Percentiles rank a stretch among this genome's conserved stretches.
Conservation (phyloP, 2,113 vertebrate genomes). For the Butorides virescens region DNA sequence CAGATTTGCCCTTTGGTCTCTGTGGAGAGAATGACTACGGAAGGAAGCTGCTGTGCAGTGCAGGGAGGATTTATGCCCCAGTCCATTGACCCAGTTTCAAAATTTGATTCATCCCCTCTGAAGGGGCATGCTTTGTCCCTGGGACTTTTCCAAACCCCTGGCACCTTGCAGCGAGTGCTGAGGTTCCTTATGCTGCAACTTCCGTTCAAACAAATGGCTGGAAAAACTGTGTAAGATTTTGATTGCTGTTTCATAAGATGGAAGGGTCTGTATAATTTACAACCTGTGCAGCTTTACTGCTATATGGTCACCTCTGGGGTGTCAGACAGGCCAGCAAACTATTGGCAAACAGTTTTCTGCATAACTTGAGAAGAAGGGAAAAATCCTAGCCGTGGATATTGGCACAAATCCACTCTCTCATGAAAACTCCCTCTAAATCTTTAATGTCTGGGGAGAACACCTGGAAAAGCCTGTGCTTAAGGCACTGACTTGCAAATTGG, state of each 20-base stretch:
- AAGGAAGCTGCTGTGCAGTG: background rate
- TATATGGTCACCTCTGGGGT: background rate
- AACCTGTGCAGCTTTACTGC: background rate
- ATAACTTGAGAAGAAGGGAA: background rate
- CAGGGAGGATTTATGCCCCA: background rate
- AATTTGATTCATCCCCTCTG: background rate
- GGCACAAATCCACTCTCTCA: background rate
- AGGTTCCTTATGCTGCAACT: background rate
- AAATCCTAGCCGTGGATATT: background rate
- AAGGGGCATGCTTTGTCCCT: background rate
- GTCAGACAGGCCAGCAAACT: background rate
- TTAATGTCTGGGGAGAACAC: conserved; percentile 27
- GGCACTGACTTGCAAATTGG: background rate
- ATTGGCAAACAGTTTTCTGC: background rate
- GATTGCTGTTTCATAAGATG: background rate
- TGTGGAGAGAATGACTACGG: background rate
- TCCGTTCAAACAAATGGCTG: background rate
- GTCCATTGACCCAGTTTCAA: background rate
- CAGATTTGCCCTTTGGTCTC: background rate
- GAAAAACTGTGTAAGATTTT: background rate
- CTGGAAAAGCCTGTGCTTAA: background rate
- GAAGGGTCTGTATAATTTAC: background rate
- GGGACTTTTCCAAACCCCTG: background rate
- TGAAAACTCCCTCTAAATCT: background rate
- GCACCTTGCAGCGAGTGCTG: background rate